Percentiles rank a stretch among this genome's conserved stretches.
These are phyloP conservation scores for Peromyscus eremicus DNA, from an alignment of 2,797 vertebrate genomes.

Conservation along the genomic window DNA sequence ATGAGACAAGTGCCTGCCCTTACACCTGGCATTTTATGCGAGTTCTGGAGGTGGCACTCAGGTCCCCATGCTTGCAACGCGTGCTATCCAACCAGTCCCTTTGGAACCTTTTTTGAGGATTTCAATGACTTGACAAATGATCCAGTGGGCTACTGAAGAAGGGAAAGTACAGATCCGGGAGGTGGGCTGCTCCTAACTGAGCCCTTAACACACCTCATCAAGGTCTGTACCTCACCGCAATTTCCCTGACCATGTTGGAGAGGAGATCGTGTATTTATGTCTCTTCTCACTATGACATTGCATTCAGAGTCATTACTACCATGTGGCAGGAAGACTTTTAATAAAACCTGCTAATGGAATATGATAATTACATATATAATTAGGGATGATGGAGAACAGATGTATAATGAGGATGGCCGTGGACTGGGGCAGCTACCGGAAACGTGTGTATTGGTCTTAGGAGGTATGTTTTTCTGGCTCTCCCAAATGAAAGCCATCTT, in stretches of 20 bases:
- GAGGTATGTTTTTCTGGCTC: neutral
- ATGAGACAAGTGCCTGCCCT: too few species aligned
- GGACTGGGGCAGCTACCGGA: neutral
- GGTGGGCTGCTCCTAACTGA: neutral
- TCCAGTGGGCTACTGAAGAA: neutral
- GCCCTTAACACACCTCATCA: neutral
- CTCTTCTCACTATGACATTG: slow-evolving; percentile 43
- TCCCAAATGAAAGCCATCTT: neutral
- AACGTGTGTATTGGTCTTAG: neutral
- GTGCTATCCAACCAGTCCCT: too few species aligned
- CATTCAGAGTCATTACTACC: slow-evolving; percentile 62
- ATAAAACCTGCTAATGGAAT: slow-evolving; percentile 73
- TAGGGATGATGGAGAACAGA: slow-evolving; percentile 58
- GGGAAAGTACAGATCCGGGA: neutral
- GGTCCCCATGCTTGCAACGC: neutral
- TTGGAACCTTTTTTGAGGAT: slow-evolving; percentile 21
- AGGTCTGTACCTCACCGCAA: neutral
- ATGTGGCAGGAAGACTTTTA: slow-evolving; percentile 47
- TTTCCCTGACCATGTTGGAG: neutral
- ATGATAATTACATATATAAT: slow-evolving; percentile 61
- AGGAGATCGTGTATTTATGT: neutral
- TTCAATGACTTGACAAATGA: neutral
- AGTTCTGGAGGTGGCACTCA: neutral
- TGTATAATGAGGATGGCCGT: neutral
- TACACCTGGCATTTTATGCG: neutral